Base-by-base conservation (phyloP, 2,888 invertebrate genomes). In the Thumatha senex region DNA sequence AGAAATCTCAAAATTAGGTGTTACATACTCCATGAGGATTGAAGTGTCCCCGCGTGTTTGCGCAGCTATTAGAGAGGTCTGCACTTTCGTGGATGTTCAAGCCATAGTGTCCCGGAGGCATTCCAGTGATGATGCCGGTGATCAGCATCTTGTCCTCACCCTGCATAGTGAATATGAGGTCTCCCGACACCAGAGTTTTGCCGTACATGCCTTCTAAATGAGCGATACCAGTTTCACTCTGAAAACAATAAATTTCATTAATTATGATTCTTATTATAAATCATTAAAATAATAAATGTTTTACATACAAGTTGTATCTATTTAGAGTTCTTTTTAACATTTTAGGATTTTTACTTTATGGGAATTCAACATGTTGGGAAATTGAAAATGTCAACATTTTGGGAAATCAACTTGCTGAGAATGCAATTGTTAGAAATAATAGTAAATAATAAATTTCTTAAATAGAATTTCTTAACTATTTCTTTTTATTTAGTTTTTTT, bases 11-110 rank as follows among this genome's bases (percentile, higher is more conserved):
- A 24, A 24, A 24, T 24, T 24, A 2, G n/a, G n/a, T n/a, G n/a
- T 5, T 8, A 44, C 44, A 0, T 83, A 96, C 96, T 67, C 94
- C 93, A 52, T 94, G 92, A 29, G 97, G 97, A 80, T 97, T 97
- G 80, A 94, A 97, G 74, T 97, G 97, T 0, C 91, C 89, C 0
- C 95, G 96, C 44, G 96, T 92, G 8, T 94, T 93, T 2, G 71
- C 61, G 65, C 96, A 96, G 24, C 95, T 95, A 30, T 93, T 88
- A 31, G 91, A 92, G 40, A 95, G 74, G 73, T 96, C 95, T 63
- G 95, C 96, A 71, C 94, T 95, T 75, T 95, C 94, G 70, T 96
- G 96, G 10, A 96, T 88, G 69, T 96, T 96, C 89, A 96, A 95
- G 30, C 96, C 96, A 68, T 96, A 93, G 31, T 92, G 82, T 9